Base-by-base conservation (phyloP, 2,113 vertebrate species). In the Grantiella picta region DNA sequence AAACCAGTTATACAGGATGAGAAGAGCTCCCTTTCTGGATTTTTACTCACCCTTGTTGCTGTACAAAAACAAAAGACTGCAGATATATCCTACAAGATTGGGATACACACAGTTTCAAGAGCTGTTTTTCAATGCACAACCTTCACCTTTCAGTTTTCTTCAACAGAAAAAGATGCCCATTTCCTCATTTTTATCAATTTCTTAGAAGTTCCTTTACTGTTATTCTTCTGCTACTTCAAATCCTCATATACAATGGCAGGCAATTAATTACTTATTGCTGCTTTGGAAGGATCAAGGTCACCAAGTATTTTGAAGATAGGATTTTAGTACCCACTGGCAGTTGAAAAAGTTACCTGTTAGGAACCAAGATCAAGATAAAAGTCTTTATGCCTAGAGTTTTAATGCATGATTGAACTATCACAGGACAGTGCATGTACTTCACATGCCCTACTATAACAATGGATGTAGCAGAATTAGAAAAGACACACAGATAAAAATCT, bases 361-460 rank as follows among this genome's bases (percentile, higher is more conserved):
- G 33, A 91, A 44, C 10, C 9, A 71, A 36, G 13, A 85, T 35
- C 7, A 82, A 68, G 42, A 82, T 36, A 69, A 49, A 82, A 61
- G 29, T 38, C 40, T n/a, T 72, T 56, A 31, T 31, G 9, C 29
- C 45, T 66, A 22, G 21, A 31, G 33, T 60, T 93, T 63, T 50
- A 47, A 78, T 7, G 10, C 2, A 85, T 44, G 78, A 15, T 10
- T 57, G 35, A 76, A 66, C 47, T 38, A 50, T 6, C n/a, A 59
- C 3, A 56, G 63, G 52, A 54, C 54, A 61, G 15, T 7, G 3
- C 0, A 1, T 11, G 25, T 16, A 40, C 28, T 73, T 61, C 68
- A 52, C 0, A 0, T 27, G 45, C 21, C 11, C 36, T 42, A 7
- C 31, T 45, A 73, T 25, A 77, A 72, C 80, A 86, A 45, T 6